Evolutionary conservation across 2,797 vertebrate genomes (phyloP), one percentile per base, ranked within the genome.

Genomic region (Tinamus major): DNA sequence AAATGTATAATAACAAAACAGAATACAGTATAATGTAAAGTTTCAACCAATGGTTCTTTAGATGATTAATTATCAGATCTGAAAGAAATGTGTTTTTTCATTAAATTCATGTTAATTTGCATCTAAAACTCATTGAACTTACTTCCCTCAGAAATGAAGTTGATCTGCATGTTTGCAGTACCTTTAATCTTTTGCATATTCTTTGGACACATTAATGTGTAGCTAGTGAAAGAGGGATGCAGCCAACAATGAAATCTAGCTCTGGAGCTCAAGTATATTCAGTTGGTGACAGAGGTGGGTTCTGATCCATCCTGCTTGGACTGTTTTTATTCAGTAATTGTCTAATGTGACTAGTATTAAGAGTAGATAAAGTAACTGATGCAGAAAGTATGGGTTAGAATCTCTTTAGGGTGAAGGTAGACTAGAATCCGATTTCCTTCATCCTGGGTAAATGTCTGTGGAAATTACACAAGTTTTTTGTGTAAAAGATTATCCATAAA

Each of bases 11-110:
- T 37, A 56, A 70, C 65, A 69, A 51, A 72, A 13, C 21, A 64
- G 11, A 41, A 1, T 5, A 8, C 11, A 49, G 2, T 48, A 35
- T 26, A 51, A 0, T 0, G 27, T 11, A 53, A 71, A 75, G 24
- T 58, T 90, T 94, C 44, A 84, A 17, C 12, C 71, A 78, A 37
- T 72, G 37, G 3, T 8, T 24, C 44, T 74, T 62, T 55, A 82
- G 55, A n/a, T 33, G 55, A n/a, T 33, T 64, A 18, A 84, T 35
- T 59, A 67, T 27, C 26, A 76, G 9, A 58, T 49, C 19, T 89
- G 41, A 85, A 87, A 90, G 62, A 6, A 88, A 44, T 29, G 55
- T 8, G 48, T 23, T 23, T 59, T 71, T 75, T 35, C 8, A 75
- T 68, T 6, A 16, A 23, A 44, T 37, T 6, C 4, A 39, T 12